These are phyloP conservation scores for Nomada flava DNA, from an alignment of 2,888 invertebrate species.

Conservation along the genomic window DNA sequence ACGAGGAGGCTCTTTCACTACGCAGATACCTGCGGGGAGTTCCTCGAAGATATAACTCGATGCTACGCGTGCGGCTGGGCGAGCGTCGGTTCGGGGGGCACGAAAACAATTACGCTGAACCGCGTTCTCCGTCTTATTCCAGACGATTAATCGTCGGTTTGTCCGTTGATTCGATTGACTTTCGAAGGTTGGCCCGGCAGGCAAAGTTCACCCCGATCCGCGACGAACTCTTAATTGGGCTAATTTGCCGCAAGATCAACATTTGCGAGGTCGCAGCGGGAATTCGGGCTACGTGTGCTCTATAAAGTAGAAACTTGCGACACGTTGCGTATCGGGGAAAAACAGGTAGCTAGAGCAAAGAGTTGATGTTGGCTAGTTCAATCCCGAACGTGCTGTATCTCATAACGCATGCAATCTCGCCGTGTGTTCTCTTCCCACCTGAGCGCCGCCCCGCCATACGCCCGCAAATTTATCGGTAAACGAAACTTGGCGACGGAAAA, in stretches of 20 bases:
- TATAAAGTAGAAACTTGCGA: background rate
- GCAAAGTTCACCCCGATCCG: too few relatives aligned
- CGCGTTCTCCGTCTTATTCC: background rate
- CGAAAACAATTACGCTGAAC: too few relatives aligned
- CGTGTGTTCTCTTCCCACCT: background rate
- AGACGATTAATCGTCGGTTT: background rate
- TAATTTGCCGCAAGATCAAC: background rate
- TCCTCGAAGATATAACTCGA: background rate
- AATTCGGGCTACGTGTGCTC: background rate
- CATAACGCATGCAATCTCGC: background rate
- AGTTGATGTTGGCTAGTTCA: background rate
- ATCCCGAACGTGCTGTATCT: background rate
- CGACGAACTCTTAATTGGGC: too few relatives aligned
- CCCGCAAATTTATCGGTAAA: background rate
- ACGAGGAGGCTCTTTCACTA: background rate
- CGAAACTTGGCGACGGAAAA: too few relatives aligned
- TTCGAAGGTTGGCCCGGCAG: background rate
- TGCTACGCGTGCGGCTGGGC: background rate
- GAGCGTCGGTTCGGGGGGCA: background rate
- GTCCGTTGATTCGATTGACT: background rate
- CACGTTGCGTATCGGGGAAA: slow-evolving; percentile 1
- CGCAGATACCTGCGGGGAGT: background rate
- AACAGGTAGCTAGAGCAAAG: background rate
- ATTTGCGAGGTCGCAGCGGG: background rate
- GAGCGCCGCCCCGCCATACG: background rate